These are phyloP conservation scores for Orientallactaga bullata DNA, from an alignment of 2,113 vertebrate species.

Conservation along the genomic window DNA sequence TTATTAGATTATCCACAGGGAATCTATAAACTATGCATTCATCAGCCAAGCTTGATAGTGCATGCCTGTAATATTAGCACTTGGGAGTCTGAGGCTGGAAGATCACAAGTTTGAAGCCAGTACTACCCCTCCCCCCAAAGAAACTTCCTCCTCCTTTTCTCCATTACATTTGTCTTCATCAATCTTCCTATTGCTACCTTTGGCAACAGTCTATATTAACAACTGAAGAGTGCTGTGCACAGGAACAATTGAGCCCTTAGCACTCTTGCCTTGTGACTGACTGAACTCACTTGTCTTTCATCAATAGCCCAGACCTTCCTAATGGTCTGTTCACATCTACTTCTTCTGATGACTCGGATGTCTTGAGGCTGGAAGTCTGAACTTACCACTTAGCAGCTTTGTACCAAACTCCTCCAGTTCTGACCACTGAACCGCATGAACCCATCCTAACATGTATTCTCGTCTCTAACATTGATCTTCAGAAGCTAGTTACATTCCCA, in stretches of 20 bases:
- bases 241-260: background rate
- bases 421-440: background rate
- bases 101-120: too few species aligned
- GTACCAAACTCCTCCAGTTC: background rate
- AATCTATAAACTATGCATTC: background rate
- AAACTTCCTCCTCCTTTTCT: too few species aligned
- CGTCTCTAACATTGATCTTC: background rate
- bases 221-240: background rate
- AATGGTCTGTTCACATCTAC: background rate
- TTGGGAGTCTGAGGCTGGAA: too few species aligned
- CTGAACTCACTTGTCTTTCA: background rate
- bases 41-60: too few species aligned
- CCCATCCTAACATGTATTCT: too few species aligned
- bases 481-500: background rate
- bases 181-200: background rate
- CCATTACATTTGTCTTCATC: background rate
- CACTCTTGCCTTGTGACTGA: background rate
- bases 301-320: background rate
- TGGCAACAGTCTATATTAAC: background rate
- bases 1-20: background rate
- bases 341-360: background rate
- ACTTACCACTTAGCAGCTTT: background rate
- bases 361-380: background rate
- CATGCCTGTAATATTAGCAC: too few species aligned
- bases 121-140: too few species aligned